Evolutionary conservation across 2,888 invertebrate genomes (phyloP).

Genomic region (Caenorhabditis angaria): DNA sequence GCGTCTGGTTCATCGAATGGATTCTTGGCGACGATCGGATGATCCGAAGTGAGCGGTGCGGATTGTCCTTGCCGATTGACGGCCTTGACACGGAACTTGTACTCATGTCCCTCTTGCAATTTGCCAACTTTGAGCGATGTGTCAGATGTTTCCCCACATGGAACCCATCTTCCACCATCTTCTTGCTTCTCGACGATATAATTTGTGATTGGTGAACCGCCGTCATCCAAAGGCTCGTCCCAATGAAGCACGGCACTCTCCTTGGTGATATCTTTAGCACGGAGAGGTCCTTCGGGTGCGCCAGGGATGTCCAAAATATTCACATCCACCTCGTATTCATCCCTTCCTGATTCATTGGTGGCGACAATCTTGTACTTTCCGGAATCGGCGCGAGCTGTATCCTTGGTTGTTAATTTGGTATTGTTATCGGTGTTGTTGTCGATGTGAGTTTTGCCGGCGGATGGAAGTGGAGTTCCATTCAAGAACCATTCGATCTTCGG

Average conservation of each 20-base stretch:
- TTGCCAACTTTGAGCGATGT: constrained; percentile 78
- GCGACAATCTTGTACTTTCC: constrained; percentile 75
- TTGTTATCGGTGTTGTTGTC: constrained; percentile 83
- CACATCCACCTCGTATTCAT: constrained; percentile 74
- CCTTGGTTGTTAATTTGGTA: constrained; percentile 84
- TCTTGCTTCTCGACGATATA: constrained; percentile 88
- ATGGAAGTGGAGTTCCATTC: constrained; percentile 79
- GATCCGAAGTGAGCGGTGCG: constrained; percentile 82
- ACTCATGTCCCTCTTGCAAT: constrained; percentile 90
- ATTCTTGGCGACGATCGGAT: constrained; percentile 90
- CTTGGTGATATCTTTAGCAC: constrained; percentile 84
- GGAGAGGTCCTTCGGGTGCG: constrained; percentile 84
- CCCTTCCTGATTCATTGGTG: constrained; percentile 75
- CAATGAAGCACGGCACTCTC: constrained; percentile 88
- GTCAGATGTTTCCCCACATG: constrained; percentile 70
- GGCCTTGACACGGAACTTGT: constrained; percentile 91
- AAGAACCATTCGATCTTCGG: constrained; percentile 87
- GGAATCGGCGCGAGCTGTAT: constrained; percentile 81
- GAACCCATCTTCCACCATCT: constrained; percentile 72
- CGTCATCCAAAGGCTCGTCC: constrained; percentile 84
- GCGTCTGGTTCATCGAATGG: constrained; percentile 78
- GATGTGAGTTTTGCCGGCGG: constrained; percentile 80
- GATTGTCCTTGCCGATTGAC: constrained; percentile 94
- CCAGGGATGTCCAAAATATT: constrained; percentile 80
- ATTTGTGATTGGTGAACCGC: constrained; percentile 88